A percentile compares a stretch with the other conserved stretches of the same genome.
These are phyloP conservation scores for Hemicrepidius hirtus DNA, from an alignment of 2,888 invertebrate genomes.

Conservation along the genomic window DNA sequence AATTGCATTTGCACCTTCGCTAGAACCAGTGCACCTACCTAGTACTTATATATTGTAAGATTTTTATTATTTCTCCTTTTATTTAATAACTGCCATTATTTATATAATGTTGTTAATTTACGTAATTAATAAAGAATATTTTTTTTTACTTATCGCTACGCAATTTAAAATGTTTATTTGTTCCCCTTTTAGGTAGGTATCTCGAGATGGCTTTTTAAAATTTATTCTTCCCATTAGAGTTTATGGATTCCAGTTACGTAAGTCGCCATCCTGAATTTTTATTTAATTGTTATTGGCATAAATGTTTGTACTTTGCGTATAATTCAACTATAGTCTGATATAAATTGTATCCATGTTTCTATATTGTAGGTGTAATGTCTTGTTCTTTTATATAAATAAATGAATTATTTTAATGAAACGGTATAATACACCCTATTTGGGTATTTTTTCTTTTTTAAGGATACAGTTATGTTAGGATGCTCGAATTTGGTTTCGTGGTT, in stretches of 20 bases:
- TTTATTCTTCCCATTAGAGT: no score
- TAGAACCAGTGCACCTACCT: no score
- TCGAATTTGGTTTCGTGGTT: no score
- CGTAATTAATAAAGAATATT: neutral
- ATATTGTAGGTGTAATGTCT: slow-evolving; percentile 20
- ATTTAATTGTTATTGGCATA: neutral
- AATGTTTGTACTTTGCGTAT: neutral
- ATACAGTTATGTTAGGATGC: no score
- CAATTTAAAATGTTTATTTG: no score
- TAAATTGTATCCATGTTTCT: slow-evolving; percentile 13
- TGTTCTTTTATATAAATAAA: slow-evolving; percentile 23
- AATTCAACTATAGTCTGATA: neutral
- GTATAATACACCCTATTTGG: no score
- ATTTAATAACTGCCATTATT: slow-evolving; percentile 11
- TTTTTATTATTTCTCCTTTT: neutral
- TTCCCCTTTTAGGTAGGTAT: no score
- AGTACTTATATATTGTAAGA: no score
- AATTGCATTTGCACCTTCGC: neutral
- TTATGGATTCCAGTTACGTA: no score
- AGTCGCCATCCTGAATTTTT: neutral
- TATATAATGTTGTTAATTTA: neutral
- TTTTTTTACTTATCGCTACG: no score
- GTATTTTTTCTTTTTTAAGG: no score
- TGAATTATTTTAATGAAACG: slow-evolving; percentile 8
- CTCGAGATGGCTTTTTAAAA: no score